A percentile compares a stretch with the other conserved stretches of the same genome.
These are phyloP conservation scores for Erebia epiphron DNA, from an alignment of 2,888 invertebrate genomes.

Conservation along the genomic window DNA sequence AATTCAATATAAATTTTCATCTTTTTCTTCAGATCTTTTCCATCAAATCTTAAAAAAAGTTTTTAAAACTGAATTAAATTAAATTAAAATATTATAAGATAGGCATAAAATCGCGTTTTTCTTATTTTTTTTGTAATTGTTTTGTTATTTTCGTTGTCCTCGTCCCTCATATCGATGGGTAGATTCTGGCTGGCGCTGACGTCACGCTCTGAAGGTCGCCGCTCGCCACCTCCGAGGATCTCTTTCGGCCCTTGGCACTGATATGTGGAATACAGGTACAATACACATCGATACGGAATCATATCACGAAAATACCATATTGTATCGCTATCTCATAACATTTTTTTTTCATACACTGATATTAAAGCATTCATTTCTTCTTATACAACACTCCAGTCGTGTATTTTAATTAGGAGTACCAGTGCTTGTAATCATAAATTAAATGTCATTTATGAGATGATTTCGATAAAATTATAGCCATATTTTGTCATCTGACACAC, in stretches of 20 bases:
- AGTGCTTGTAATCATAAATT: no score
- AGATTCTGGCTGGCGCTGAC: constrained; percentile 75
- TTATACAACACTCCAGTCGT: no score
- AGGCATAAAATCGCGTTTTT: constrained; percentile 29
- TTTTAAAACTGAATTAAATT: not conserved
- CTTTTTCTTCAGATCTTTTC: no score
- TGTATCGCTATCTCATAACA: not conserved
- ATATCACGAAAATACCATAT: not conserved
- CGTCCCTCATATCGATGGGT: constrained; percentile 49
- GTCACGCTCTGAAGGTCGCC: constrained; percentile 60
- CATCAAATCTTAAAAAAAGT: not conserved
- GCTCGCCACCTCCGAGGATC: constrained; percentile 74
- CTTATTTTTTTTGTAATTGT: constrained; percentile 45
- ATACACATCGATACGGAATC: constrained; percentile 8
- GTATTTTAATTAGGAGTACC: no score
- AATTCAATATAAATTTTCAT: not conserved
- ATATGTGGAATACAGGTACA: constrained; percentile 46
- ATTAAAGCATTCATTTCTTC: no score
- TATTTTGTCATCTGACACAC: no score
- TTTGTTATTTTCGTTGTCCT: constrained; percentile 47
- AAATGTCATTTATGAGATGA: no score
- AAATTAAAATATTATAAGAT: not conserved
- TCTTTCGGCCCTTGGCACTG: constrained; percentile 82
- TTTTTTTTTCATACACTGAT: no score
- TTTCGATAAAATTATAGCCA: no score